These are phyloP conservation scores for Calyptommatus sinebrachiatus DNA, from an alignment of 2,113 vertebrate species.

Conservation along the genomic window DNA sequence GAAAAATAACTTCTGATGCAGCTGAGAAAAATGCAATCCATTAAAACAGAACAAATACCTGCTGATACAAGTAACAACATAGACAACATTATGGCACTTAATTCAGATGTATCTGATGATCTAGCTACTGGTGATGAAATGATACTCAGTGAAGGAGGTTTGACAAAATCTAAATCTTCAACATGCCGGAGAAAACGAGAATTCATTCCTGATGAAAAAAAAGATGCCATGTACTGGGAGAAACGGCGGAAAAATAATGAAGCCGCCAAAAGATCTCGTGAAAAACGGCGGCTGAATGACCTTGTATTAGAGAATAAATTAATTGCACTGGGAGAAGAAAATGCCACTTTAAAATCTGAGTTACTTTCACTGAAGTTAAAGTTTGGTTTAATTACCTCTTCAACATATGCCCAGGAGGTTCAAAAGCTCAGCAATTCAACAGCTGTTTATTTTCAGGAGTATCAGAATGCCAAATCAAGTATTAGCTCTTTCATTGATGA, in stretches of 20 bases:
- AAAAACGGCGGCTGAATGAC: constrained; percentile 93
- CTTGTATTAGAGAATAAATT: constrained; percentile 96
- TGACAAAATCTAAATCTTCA: constrained; percentile 75
- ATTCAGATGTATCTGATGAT: constrained; percentile 76
- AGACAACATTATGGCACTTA: constrained; percentile 82
- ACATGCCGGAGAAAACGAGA: constrained; percentile 88
- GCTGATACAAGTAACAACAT: constrained; percentile 70
- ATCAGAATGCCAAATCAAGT: constrained; percentile 64
- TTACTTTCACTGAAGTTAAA: constrained; percentile 89
- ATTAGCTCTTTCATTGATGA: constrained; percentile 73
- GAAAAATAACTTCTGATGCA: constrained; percentile 71
- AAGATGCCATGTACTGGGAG: constrained; percentile 94
- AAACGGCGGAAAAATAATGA: constrained; percentile 94
- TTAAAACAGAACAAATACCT: constrained; percentile 85
- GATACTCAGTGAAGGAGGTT: constrained; percentile 66
- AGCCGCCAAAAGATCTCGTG: constrained; percentile 93
- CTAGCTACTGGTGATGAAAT: constrained; percentile 70
- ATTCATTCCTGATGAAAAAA: constrained; percentile 96
- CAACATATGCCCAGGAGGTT: constrained; percentile 87
- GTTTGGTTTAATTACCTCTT: constrained; percentile 89
- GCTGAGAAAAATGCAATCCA: constrained; percentile 87
- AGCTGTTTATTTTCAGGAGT: constrained; percentile 81
- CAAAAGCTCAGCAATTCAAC: constrained; percentile 82
- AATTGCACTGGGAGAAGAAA: constrained; percentile 91
- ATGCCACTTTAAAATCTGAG: constrained; percentile 88